These are phyloP conservation scores for Belonocnema kinseyi DNA, from an alignment of 1,140 invertebrate species.

Conservation along the genomic window DNA sequence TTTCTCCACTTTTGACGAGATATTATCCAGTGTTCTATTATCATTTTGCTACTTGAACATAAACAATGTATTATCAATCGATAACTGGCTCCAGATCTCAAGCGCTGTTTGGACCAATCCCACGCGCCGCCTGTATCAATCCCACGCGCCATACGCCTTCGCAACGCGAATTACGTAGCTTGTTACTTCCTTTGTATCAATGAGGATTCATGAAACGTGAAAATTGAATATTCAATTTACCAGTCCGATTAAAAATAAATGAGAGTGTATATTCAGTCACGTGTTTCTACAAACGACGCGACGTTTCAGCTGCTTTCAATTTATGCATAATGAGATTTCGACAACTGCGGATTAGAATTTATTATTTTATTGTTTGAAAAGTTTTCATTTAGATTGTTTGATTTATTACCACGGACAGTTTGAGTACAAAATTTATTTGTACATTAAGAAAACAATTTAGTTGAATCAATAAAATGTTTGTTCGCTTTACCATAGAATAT, in stretches of 20 bases:
- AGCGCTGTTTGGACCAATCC: background rate
- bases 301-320: conserved; percentile 5
- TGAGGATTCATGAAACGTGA: background rate
- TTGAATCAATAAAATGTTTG: too few relatives aligned
- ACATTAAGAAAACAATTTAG: too few relatives aligned
- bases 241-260: background rate
- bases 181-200: conserved; percentile 1
- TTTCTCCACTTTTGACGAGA: background rate
- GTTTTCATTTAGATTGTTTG: too few relatives aligned
- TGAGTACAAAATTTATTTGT: too few relatives aligned
- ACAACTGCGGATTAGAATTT: conserved; percentile 3
- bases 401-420: too few relatives aligned
- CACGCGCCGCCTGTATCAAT: background rate
- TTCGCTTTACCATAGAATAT: too few relatives aligned
- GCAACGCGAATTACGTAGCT: background rate
- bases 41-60: background rate
- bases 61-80: background rate
- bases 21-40: background rate
- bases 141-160: background rate
- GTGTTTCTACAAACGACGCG: background rate
- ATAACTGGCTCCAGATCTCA: background rate
- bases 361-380: too few relatives aligned
- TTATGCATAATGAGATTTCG: background rate
- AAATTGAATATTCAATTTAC: conserved; percentile 10
- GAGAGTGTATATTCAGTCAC: background rate